phyloP scores from a whole-genome alignment of 2,888 invertebrate genomes.

The Plebejus argus region DNA sequence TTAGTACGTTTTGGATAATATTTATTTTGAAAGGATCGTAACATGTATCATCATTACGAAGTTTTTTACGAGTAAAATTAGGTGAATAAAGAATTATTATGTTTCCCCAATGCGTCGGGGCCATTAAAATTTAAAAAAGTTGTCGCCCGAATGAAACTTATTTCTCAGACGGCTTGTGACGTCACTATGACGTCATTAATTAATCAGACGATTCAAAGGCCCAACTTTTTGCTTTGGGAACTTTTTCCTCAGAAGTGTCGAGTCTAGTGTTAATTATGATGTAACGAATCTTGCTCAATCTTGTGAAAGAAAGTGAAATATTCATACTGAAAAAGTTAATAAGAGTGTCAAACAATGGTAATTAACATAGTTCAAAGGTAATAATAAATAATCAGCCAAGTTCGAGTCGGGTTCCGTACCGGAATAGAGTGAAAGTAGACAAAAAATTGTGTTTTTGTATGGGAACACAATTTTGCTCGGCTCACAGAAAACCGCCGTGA shows the following conservation, averaged over 20 bases:
- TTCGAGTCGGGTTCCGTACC: too few species aligned
- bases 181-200: not conserved
- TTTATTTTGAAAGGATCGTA: not conserved
- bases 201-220: not conserved
- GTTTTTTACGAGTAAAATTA: not conserved
- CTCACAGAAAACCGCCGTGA: too few species aligned
- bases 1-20: not conserved
- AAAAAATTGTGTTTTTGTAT: too few species aligned
- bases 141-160: not conserved
- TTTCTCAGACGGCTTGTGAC: not conserved
- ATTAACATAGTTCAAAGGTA: too few species aligned
- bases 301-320: not conserved
- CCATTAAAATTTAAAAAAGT: not conserved
- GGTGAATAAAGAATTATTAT: not conserved
- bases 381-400: too few species aligned
- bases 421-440: too few species aligned
- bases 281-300: not conserved
- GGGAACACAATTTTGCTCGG: too few species aligned
- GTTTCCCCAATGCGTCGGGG: not conserved
- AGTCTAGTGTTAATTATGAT: not conserved
- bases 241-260: not conserved
- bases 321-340: not conserved
- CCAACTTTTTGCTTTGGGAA: slow-evolving; percentile 9
- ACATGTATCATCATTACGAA: not conserved
- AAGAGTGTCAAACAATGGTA: not conserved